phyloP scores from a whole-genome alignment of 2,113 vertebrate genomes.

The Ictidomys tridecemlineatus region DNA sequence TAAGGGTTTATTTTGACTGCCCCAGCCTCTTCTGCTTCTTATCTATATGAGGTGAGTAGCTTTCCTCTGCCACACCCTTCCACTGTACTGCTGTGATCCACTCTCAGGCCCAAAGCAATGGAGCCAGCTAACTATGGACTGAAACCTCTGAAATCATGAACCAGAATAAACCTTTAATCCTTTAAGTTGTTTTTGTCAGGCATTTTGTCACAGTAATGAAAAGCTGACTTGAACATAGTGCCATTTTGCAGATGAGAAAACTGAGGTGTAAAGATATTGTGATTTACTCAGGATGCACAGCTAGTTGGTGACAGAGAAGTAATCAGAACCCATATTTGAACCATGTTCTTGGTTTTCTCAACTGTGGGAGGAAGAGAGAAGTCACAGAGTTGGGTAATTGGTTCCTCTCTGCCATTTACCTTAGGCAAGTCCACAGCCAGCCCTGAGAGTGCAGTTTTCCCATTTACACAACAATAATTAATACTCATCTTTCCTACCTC shows the following conservation, averaged over 20 bases:
- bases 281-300: not conserved
- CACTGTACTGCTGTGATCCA: not conserved
- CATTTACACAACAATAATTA: not conserved
- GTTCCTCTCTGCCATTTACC: not conserved
- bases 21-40: not conserved
- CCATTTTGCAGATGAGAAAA: constrained; percentile 15
- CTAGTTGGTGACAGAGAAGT: not conserved
- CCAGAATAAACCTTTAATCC: not conserved
- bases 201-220: not conserved
- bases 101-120: not conserved
- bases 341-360: not conserved
- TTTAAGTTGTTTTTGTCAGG: not conserved
- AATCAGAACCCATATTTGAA: not conserved
- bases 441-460: not conserved
- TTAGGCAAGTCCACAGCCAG: not conserved
- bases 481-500: not conserved
- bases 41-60: not conserved
- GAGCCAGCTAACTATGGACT: not conserved
- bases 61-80: not conserved
- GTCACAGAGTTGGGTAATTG: not conserved
- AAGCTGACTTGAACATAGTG: not conserved
- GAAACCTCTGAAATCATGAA: not conserved
- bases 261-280: not conserved
- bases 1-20: not conserved
- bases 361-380: not conserved